Percentiles rank a stretch among this genome's conserved stretches.
Conservation (phyloP, 2,113 vertebrate species). For the Sigmodon hispidus region DNA sequence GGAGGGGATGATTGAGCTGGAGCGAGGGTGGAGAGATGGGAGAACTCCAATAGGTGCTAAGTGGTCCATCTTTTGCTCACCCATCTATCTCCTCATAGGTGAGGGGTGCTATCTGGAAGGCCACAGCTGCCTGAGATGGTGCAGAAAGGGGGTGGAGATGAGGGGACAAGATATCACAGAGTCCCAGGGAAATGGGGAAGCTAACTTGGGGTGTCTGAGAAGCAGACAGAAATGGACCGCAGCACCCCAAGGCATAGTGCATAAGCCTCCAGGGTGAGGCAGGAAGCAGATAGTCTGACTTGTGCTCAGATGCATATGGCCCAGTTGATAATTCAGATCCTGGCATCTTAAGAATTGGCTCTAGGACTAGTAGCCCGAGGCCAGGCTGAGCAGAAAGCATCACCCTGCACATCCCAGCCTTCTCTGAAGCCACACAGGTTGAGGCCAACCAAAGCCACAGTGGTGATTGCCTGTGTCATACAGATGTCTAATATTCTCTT, state of each 20-base stretch:
- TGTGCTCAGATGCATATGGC: neutral
- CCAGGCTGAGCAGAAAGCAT: neutral
- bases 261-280: neutral
- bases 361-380: neutral
- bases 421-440: neutral
- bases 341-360: neutral
- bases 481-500: neutral
- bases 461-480: neutral
- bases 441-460: neutral
- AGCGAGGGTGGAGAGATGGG: neutral
- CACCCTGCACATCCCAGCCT: neutral
- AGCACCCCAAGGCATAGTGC: neutral
- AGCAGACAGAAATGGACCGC: neutral
- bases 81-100: neutral
- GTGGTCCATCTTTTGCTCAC: neutral
- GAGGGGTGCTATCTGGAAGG: neutral
- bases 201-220: neutral
- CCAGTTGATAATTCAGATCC: neutral
- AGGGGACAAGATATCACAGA: rapidly evolving
- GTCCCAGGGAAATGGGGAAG: neutral
- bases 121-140: neutral
- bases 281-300: no score
- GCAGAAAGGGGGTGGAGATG: neutral
- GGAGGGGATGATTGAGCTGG: neutral
- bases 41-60: neutral